phyloP scores from a whole-genome alignment of 2,888 invertebrate species.

The Rhamphomyia laevipes region DNA sequence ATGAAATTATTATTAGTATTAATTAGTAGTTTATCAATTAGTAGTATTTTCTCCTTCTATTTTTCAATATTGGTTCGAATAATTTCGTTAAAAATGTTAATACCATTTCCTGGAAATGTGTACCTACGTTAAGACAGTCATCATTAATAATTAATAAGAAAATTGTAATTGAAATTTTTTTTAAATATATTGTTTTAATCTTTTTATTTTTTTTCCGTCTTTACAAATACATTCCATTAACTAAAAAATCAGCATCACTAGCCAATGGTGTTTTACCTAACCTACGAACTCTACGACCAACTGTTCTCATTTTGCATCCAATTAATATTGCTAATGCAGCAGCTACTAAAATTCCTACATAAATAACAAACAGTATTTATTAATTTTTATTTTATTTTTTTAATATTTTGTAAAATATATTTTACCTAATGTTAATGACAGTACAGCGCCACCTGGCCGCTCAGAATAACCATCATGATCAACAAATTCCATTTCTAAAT shows the following conservation, averaged over 20 bases:
- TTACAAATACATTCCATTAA: slow-evolving; percentile 91
- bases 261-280: slow-evolving; percentile 65
- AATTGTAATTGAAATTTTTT: too few species aligned
- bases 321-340: slow-evolving; percentile 68
- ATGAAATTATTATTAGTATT: too few species aligned
- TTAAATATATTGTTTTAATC: too few species aligned
- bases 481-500: slow-evolving; percentile 36
- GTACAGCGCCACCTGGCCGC: slow-evolving; percentile 66
- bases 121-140: too few species aligned
- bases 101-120: too few species aligned
- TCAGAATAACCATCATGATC: slow-evolving; percentile 54
- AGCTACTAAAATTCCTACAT: slow-evolving; percentile 63
- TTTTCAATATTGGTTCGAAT: too few species aligned
- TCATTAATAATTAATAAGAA: too few species aligned
- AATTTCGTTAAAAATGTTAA: too few species aligned
- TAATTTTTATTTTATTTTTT: neutral
- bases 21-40: too few species aligned
- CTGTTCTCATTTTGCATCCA: slow-evolving; percentile 70
- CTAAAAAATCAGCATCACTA: slow-evolving; percentile 88
- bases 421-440: slow-evolving; percentile 63
- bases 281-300: slow-evolving; percentile 57
- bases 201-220: too few species aligned
- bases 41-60: too few species aligned
- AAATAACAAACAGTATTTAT: neutral
- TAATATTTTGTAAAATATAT: neutral